Percentiles rank a stretch among this genome's conserved stretches.
Evolutionary conservation across 1,140 invertebrate species (phyloP).

Genomic region (Triops longicaudatus): DNA sequence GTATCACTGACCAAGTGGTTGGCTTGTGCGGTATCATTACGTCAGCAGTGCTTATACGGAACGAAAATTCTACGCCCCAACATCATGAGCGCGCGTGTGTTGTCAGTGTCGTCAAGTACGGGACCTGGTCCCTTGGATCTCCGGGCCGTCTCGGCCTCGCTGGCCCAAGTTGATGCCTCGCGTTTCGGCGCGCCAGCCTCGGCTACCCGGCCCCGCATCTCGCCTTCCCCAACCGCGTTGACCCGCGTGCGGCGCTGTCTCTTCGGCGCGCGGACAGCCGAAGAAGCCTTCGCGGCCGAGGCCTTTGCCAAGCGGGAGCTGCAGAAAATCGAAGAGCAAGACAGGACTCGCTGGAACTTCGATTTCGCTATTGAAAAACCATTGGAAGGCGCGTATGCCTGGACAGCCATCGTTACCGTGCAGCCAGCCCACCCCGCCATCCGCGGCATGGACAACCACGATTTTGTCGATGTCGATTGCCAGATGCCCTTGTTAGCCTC

Average conservation of each 20-base stretch:
- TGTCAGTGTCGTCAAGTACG: neutral
- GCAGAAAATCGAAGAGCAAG: conserved; percentile 12
- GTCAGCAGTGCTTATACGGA: neutral
- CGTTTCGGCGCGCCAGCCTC: neutral
- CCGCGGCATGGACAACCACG: neutral
- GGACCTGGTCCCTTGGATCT: neutral
- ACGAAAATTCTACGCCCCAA: neutral
- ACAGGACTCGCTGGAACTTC: conserved; percentile 22
- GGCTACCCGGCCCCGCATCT: conserved; percentile 17
- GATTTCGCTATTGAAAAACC: conserved; percentile 24
- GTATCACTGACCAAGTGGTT: too few species aligned
- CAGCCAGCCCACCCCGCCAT: neutral
- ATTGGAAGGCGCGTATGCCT: neutral
- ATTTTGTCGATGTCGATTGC: neutral
- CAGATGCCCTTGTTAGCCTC: neutral
- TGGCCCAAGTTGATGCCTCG: neutral
- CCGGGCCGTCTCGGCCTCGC: neutral
- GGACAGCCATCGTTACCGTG: conserved; percentile 16
- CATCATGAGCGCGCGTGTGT: conserved; percentile 1
- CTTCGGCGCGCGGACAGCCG: conserved; percentile 22
- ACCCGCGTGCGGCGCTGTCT: conserved; percentile 23
- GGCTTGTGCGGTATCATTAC: neutral
- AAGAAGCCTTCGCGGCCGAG: conserved; percentile 23
- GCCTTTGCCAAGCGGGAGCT: conserved; percentile 19
- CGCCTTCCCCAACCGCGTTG: neutral